Evolutionary conservation across 1,140 invertebrate genomes (phyloP).

Genomic region (Episyrphus balteatus): DNA sequence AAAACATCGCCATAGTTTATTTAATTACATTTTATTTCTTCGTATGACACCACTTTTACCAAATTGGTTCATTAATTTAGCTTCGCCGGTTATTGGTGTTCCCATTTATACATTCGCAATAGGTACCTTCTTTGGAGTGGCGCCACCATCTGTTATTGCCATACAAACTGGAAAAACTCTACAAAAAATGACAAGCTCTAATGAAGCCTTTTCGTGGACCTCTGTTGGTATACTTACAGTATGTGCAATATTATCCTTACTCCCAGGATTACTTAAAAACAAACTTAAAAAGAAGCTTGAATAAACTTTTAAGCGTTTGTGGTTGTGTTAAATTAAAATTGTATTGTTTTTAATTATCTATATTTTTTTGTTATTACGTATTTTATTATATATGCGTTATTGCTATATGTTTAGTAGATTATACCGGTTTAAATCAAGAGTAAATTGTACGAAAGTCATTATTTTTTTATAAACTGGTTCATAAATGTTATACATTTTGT

Average conservation of each 20-base stretch:
- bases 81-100: constrained; percentile 92
- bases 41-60: constrained; percentile 95
- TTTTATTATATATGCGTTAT: too few relatives aligned
- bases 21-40: constrained; percentile 96
- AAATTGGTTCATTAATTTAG: constrained; percentile 99
- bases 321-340: too few relatives aligned
- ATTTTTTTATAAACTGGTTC: too few relatives aligned
- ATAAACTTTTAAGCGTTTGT: constrained; percentile 37
- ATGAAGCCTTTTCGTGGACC: constrained; percentile 80
- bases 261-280: constrained; percentile 86
- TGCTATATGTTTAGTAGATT: too few relatives aligned
- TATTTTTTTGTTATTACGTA: too few relatives aligned
- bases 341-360: too few relatives aligned
- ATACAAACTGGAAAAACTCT: constrained; percentile 96
- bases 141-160: constrained; percentile 92
- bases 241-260: constrained; percentile 72
- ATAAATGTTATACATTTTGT: too few relatives aligned
- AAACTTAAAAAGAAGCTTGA: constrained; percentile 72
- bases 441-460: too few relatives aligned
- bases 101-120: constrained; percentile 84
- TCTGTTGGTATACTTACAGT: constrained; percentile 66
- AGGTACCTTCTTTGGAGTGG: constrained; percentile 91
- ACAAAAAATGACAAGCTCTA: constrained; percentile 81
- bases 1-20: constrained; percentile 76
- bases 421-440: too few relatives aligned